Evolutionary conservation across 2,113 vertebrate genomes (phyloP), one percentile per base, ranked within the genome.

Genomic region (Gila orcuttii): DNA sequence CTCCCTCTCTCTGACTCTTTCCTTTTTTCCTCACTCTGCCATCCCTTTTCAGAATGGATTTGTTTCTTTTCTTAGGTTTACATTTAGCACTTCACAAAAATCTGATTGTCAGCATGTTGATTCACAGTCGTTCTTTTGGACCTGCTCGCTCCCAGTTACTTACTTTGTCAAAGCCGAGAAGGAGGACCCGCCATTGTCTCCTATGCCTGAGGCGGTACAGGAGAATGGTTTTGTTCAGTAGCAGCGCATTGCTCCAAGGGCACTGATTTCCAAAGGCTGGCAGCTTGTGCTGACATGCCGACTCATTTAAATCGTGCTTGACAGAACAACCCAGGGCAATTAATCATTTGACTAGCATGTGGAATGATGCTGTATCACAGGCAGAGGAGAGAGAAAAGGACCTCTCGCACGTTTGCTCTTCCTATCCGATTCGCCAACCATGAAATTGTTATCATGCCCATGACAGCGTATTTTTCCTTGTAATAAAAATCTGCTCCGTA

Each of bases 261-360:
- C 76, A 83, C 83, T 88, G 78, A 25, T 81, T 88, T 88, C 83
- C 85, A 85, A 86, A 89, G 85, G 55, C 57, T 84, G 81, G 74
- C 82, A 86, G 55, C 85, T 83, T 86, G 66, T 83, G 50, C 60
- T 68, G 73, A 87, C 68, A 79, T 83, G 81, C 50, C 66, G 50
- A 83, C 47, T 83, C 47, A 23, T 78, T 52, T 83, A 77, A 47
- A 66, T 87, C 62, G 71, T 85, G 79, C 85, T 87, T 85, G 91
- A 89, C 85, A 83, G 85, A 89, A 79, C 85, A 86, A 89, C 87
- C 78, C 59, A 52, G 77, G 77, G 74, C 79, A 84, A 89, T 91
- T 87, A 87, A 90, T 90, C 86, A 88, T 86, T 87, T 84, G 83
- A 84, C 84, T 86, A 86, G 62, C 88, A 81, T 55, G 84, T 86